phyloP scores from a whole-genome alignment of 64 coral and sea anemone genomes.

The Exaiptasia diaphana region DNA sequence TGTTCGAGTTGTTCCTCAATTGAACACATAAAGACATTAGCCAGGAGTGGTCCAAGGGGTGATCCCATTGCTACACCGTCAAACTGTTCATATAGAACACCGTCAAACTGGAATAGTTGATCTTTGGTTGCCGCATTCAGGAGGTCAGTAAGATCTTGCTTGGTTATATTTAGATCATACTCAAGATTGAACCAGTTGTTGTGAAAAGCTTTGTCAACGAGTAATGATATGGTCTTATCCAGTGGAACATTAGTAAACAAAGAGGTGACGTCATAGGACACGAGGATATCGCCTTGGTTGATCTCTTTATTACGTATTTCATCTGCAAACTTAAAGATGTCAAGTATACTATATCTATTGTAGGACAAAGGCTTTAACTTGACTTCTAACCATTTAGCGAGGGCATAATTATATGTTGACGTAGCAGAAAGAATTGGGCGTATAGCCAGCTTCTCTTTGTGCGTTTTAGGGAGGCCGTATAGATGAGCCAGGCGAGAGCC shows the following conservation, averaged over 20 bases:
- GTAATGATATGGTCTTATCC: not conserved
- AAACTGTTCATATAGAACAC: not conserved
- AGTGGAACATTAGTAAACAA: not conserved
- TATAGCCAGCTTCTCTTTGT: constrained; percentile 2
- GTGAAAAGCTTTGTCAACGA: not conserved
- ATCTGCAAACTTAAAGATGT: constrained; percentile 12
- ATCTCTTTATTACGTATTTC: not conserved
- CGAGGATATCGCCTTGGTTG: constrained; percentile 4
- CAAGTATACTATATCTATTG: constrained; percentile 7
- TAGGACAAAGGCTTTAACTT: not conserved
- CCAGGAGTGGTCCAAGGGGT: not conserved
- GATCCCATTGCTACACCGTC: constrained; percentile 4
- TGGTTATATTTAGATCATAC: not conserved
- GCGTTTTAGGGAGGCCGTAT: constrained; percentile 4
- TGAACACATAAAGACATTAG: not conserved
- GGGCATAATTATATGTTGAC: not conserved
- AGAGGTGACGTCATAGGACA: not conserved
- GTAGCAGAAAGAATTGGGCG: constrained; percentile 16
- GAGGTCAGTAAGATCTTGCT: not conserved
- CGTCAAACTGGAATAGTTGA: constrained; percentile 11
- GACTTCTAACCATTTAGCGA: constrained; percentile 19
- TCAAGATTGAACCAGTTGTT: not conserved
- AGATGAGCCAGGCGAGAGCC: constrained; percentile 14
- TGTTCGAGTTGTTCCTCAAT: not conserved
- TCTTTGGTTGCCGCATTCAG: not conserved